A percentile compares a stretch with the other conserved stretches of the same genome.
These are phyloP conservation scores for Cetoscarus ocellatus DNA, from an alignment of 2,797 vertebrate genomes.

Conservation along the genomic window DNA sequence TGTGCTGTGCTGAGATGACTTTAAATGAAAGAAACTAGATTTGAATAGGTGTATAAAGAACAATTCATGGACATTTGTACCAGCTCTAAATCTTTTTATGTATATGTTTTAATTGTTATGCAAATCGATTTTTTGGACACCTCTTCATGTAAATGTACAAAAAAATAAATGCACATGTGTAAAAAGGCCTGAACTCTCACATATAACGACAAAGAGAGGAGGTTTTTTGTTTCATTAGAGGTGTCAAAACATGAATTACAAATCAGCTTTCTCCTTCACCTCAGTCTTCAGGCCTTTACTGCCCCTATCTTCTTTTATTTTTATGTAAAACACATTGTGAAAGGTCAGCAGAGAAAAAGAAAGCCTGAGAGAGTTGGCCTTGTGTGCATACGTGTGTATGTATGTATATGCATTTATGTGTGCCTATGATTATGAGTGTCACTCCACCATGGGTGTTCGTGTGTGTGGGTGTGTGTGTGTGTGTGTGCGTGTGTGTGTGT, in stretches of 20 bases:
- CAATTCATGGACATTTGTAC: too few species aligned
- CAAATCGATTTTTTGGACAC: too few species aligned
- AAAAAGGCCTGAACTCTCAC: slow-evolving; percentile 18
- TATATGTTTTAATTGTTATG: too few species aligned
- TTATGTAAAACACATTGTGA: slow-evolving; percentile 83
- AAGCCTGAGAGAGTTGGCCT: slow-evolving; percentile 54
- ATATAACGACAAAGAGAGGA: slow-evolving; percentile 42
- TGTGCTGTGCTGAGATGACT: too few species aligned
- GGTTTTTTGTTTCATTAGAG: slow-evolving; percentile 65
- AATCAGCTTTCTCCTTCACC: slow-evolving; percentile 63
- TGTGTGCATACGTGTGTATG: slow-evolving; percentile 26
- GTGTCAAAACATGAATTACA: slow-evolving; percentile 73
- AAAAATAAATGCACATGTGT: slow-evolving; percentile 3
- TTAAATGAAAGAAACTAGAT: too few species aligned
- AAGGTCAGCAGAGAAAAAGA: slow-evolving; percentile 80
- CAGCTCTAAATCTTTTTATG: too few species aligned
- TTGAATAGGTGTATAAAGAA: too few species aligned
- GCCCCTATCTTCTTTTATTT: slow-evolving; percentile 72
- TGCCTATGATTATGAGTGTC: slow-evolving; percentile 48
- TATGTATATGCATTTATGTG: slow-evolving; percentile 37
- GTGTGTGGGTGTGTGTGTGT: slow-evolving; percentile 10
- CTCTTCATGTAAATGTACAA: too few species aligned
- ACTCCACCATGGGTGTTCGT: slow-evolving; percentile 35
- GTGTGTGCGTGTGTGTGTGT: slow-evolving; percentile 34
- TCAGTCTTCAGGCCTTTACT: slow-evolving; percentile 61